Conservation (phyloP, 2,797 vertebrate genomes). For the Onychomys leucogaster region DNA sequence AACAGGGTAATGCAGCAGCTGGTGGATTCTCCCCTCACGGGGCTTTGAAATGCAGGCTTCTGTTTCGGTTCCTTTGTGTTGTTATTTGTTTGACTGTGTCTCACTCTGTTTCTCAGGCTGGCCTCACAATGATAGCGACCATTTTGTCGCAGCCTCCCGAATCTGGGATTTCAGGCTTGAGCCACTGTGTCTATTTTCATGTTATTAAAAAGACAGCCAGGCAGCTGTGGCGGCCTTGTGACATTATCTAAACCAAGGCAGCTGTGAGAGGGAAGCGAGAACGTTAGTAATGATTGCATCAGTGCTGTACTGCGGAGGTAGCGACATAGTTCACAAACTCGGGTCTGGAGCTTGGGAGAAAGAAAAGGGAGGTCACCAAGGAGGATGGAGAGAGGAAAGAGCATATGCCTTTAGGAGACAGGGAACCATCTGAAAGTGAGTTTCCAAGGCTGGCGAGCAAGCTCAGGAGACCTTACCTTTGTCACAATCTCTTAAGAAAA, state of each 20-base stretch:
- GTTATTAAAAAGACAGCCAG: not conserved
- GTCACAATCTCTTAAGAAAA: conserved; percentile 44
- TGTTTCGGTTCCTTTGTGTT: not conserved
- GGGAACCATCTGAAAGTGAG: not conserved
- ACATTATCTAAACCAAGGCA: conserved; percentile 11
- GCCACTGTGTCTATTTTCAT: not conserved
- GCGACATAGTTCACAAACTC: not conserved
- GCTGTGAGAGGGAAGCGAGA: conserved; percentile 8
- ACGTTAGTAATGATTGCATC: too few species aligned
- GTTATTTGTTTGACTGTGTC: not conserved
- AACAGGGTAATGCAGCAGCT: too few species aligned
- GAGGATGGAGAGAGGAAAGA: not conserved
- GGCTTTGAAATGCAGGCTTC: not conserved
- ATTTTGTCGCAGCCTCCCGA: too few species aligned
- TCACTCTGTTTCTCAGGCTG: not conserved
- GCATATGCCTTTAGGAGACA: not conserved
- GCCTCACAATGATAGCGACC: not conserved
- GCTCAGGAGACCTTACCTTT: not conserved
- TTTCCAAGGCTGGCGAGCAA: not conserved
- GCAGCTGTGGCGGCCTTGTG: not conserved
- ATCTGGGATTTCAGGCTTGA: not conserved
- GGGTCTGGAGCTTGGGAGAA: not conserved
- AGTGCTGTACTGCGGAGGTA: not conserved
- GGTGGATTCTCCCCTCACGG: not conserved
- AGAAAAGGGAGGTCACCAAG: not conserved